phyloP scores from a whole-genome alignment of 1,140 invertebrate genomes.

The Ips typographus region DNA sequence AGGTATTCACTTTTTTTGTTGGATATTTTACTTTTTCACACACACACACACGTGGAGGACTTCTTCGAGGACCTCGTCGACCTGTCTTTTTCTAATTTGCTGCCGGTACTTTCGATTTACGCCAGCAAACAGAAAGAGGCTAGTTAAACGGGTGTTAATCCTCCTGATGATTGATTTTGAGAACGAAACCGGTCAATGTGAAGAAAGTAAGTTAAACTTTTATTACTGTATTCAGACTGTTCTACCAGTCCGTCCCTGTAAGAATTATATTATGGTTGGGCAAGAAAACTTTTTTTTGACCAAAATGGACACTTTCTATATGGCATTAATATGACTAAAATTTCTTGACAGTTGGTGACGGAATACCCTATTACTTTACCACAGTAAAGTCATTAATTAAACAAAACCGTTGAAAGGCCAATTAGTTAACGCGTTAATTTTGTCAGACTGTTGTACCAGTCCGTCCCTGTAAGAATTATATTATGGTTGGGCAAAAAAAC shows the following conservation, averaged over 20 bases:
- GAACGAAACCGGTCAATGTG: no score
- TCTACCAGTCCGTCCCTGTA: neutral
- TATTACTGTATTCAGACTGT: no score
- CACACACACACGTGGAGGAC: no score
- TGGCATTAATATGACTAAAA: no score
- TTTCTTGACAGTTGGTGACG: no score
- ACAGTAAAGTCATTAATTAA: neutral
- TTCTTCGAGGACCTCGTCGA: conserved; percentile 34
- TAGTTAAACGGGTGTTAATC: conserved; percentile 35
- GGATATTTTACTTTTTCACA: no score
- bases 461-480: neutral
- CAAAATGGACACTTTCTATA: no score
- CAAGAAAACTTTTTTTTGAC: neutral
- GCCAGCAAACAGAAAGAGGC: conserved; percentile 49
- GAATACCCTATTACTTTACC: no score
- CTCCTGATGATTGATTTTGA: neutral
- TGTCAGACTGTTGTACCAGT: neutral
- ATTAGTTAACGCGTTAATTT: conserved; percentile 5
- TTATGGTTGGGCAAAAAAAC: neutral
- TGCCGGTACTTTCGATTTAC: conserved; percentile 46
- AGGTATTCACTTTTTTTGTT: no score
- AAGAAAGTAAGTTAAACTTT: no score
- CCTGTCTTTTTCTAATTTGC: conserved; percentile 52
- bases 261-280: neutral
- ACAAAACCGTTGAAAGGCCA: neutral